Percentiles rank a stretch among this genome's conserved stretches.
Conservation (phyloP, 1,140 invertebrate genomes). For the Eurosta solidaginis region DNA sequence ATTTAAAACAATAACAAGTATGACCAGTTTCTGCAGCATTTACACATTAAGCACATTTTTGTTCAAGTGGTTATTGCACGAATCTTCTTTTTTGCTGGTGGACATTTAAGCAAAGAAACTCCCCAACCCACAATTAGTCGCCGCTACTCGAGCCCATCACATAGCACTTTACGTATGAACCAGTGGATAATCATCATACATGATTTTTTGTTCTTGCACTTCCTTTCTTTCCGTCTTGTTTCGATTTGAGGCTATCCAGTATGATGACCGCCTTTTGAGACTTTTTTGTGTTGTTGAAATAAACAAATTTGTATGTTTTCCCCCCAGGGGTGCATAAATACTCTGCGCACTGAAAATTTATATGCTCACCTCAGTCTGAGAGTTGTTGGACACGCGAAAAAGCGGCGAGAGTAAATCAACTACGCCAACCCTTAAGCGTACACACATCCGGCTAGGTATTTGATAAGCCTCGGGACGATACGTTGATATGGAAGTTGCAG, state of each 20-base stretch:
- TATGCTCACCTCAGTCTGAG: not conserved
- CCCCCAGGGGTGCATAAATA: conserved; percentile 3
- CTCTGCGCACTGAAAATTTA: not conserved
- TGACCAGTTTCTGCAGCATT: not conserved
- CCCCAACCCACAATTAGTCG: not conserved
- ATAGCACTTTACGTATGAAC: too few relatives aligned
- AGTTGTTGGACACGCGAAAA: conserved; percentile 1
- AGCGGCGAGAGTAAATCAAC: conserved; percentile 26
- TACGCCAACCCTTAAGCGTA: conserved; percentile 26
- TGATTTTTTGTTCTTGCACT: not conserved
- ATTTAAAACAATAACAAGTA: not conserved
- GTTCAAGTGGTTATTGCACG: not conserved
- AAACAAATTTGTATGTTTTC: conserved; percentile 23
- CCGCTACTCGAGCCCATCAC: too few relatives aligned
- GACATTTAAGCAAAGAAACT: not conserved
- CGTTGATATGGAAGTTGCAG: not conserved
- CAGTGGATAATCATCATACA: not conserved
- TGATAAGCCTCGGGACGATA: conserved; percentile 32
- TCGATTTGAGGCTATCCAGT: not conserved
- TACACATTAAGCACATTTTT: not conserved
- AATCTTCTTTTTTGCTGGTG: not conserved
- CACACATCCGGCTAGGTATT: not conserved
- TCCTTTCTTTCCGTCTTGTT: not conserved
- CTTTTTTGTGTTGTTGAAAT: conserved; percentile 12
- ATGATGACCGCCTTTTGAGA: not conserved